Conservation (phyloP, 1,140 invertebrate species). For the Drosophila ercepeae region DNA sequence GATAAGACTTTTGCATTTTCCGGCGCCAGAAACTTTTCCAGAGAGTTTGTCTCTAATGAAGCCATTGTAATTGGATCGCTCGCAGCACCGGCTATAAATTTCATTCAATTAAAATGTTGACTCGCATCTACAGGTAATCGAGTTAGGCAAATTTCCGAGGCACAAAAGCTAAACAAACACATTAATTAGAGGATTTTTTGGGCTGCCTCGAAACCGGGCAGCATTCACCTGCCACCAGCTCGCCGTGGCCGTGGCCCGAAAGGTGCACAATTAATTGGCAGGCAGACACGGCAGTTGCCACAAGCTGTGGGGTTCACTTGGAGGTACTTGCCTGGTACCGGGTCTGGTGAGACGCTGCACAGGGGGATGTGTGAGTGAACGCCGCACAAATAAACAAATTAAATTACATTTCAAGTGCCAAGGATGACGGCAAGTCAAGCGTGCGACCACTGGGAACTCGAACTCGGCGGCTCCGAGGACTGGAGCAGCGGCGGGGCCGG, state of each 20-base stretch:
- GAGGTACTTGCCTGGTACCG: neutral
- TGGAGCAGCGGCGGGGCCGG: neutral
- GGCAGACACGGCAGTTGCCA: conserved; percentile 38
- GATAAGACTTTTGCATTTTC: neutral
- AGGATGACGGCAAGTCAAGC: conserved; percentile 51
- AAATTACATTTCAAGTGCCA: conserved; percentile 74
- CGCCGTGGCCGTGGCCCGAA: conserved; percentile 1
- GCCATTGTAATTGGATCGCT: conserved; percentile 47
- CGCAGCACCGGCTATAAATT: conserved; percentile 46
- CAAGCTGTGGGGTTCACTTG: neutral
- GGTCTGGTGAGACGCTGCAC: no score
- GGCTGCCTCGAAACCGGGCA: conserved; percentile 8
- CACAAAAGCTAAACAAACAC: conserved; percentile 74
- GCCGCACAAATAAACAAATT: conserved; percentile 76
- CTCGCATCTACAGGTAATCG: conserved; percentile 51
- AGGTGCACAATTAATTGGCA: conserved; percentile 70
- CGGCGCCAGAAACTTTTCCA: conserved; percentile 16
- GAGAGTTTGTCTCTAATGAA: conserved; percentile 36
- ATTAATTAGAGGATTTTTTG: conserved; percentile 70
- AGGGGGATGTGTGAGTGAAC: conserved; percentile 1
- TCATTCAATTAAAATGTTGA: conserved; percentile 74
- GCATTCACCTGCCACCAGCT: conserved; percentile 9
- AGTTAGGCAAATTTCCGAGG: conserved; percentile 53
- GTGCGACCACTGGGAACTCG: conserved; percentile 47
- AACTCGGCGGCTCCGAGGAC: conserved; percentile 13